Conservation (phyloP, 2,113 vertebrate genomes). For the Saguinus imperator region DNA sequence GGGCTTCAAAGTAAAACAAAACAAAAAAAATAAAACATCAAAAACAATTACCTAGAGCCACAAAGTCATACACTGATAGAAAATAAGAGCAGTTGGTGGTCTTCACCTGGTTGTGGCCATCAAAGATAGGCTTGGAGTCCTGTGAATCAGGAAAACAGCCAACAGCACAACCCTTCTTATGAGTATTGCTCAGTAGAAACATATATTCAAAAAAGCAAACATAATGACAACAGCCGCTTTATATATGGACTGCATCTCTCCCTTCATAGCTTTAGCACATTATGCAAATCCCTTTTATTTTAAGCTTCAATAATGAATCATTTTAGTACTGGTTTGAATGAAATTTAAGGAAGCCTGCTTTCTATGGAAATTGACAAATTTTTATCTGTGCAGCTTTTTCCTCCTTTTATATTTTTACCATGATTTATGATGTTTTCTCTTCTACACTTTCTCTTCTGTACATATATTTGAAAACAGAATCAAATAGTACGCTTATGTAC, state of each 20-base stretch:
- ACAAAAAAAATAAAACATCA: neutral
- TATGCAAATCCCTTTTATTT: conserved; percentile 57
- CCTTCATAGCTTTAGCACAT: conserved; percentile 12
- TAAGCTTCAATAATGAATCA: conserved; percentile 26
- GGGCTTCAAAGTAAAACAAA: neutral
- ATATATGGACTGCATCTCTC: neutral
- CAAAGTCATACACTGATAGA: neutral
- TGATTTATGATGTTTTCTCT: neutral
- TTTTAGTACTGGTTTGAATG: conserved; percentile 51
- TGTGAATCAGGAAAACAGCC: conserved; percentile 24
- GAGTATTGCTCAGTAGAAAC: neutral
- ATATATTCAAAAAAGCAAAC: neutral
- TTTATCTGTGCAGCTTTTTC: neutral
- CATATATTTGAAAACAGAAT: neutral
- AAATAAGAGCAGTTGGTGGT: neutral
- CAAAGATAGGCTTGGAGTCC: neutral
- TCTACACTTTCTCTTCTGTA: neutral
- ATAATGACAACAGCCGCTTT: conserved; percentile 17
- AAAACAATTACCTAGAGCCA: neutral
- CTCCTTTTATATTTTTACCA: neutral
- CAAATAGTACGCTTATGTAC: neutral
- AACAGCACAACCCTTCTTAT: neutral
- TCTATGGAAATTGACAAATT: neutral
- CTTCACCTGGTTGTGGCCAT: neutral
- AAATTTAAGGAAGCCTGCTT: conserved; percentile 25